Base-by-base conservation (phyloP, 2,113 vertebrate genomes). In the Kryptolebias marmoratus region DNA sequence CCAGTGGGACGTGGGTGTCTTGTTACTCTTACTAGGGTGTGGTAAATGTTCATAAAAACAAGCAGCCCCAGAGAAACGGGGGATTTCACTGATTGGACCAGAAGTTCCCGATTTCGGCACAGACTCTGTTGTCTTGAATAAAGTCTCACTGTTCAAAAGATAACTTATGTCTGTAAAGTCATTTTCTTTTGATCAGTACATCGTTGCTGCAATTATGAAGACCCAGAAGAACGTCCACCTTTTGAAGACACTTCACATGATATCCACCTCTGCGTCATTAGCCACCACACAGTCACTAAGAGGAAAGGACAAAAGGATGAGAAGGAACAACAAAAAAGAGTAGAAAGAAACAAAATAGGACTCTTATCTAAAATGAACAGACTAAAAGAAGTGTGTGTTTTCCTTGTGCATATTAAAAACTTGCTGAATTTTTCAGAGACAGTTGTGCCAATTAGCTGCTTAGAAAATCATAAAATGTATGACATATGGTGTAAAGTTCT, bases 241-340 rank as follows among this genome's bases (percentile, higher is more conserved):
- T 22, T 22, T 22, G 22, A 22, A 22, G 22, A 22, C 22, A 22
- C 22, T 22, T 22, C 22, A 69, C 53, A 79, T 62, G 28, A 62
- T 64, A 56, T 31, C 15, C 2, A 39, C 54, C 13, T 74, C 36
- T 15, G 47, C 0, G 45, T 76, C 50, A 77, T 80, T 80, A 75
- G 8, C 32, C 2, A 18, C 36, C 13, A 9, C n/a, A 66, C 3
- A 13, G 32, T 78, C 47, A 39, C 54, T 71, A 36, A 42, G 18
- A 36, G 57, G 16, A 49, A 58, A 11, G 42, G n/a, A 12, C 7
- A 42, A 70, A 54, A 14, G 39, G 8, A 48, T 14, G 32, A 60
- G 9, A n/a, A 15, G 2, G 13, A 64, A 32, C 6, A 36, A 36
- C 32, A 36, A 3, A 36, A 36, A 49, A 15, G 22, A 22, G 22